Evolutionary conservation across 2,113 vertebrate genomes (phyloP).

Genomic region (Psophia crepitans): DNA sequence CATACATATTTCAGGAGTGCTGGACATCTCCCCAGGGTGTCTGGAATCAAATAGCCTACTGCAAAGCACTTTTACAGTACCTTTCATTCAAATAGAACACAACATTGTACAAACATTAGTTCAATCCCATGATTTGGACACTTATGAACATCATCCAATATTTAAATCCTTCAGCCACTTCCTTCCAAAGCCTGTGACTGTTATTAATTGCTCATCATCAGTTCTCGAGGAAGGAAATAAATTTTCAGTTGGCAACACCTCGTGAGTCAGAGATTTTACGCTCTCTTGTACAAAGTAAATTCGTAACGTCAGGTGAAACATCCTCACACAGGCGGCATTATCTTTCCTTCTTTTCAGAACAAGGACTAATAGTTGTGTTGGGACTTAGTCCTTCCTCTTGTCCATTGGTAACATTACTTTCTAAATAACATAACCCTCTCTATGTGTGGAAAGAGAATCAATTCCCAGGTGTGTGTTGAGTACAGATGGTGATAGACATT

Average conservation of each 20-base stretch:
- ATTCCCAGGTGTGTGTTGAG: not conserved
- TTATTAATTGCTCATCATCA: not conserved
- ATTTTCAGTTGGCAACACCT: not conserved
- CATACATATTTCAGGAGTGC: not conserved
- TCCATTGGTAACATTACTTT: not conserved
- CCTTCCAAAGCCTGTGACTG: not conserved
- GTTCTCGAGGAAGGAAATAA: not conserved
- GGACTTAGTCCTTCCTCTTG: not conserved
- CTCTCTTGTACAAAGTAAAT: not conserved
- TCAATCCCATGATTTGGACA: not conserved
- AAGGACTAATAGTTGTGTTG: not conserved
- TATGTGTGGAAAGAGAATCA: not conserved
- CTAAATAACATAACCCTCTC: not conserved
- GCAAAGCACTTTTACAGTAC: not conserved
- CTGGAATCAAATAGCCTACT: not conserved
- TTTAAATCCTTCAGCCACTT: not conserved
- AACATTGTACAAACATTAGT: not conserved
- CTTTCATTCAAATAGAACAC: not conserved
- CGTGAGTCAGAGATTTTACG: not conserved
- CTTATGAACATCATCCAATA: not conserved
- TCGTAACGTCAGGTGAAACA: not conserved
- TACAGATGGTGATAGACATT: not conserved
- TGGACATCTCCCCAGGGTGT: not conserved
- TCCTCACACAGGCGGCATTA: not conserved
- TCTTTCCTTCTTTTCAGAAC: not conserved